Evolutionary conservation across 2,888 invertebrate genomes (phyloP).

Genomic region (Hemaris fuciformis): DNA sequence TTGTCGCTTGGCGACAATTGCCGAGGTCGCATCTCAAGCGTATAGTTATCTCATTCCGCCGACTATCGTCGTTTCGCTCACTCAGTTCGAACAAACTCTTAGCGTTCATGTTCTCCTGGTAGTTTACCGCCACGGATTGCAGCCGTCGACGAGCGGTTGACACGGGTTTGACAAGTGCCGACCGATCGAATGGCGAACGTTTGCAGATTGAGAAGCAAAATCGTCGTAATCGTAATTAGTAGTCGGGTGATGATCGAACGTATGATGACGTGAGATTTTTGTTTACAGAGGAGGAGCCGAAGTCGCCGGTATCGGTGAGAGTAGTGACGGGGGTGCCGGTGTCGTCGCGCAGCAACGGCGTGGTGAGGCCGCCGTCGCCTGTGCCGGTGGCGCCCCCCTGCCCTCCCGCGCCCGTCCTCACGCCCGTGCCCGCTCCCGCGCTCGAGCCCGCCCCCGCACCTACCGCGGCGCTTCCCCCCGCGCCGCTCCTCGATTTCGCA

Average conservation of each 20-base stretch:
- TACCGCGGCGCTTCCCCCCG: conserved; percentile 43
- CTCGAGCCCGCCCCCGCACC: conserved; percentile 34
- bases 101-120: conserved; percentile 67
- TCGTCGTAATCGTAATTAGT: conserved; percentile 6
- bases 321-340: conserved; percentile 65
- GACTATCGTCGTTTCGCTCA: conserved; percentile 44
- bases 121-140: conserved; percentile 79
- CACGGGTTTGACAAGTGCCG: conserved; percentile 74
- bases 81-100: conserved; percentile 41
- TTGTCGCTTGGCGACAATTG: conserved; percentile 31
- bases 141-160: conserved; percentile 75
- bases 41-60: conserved; percentile 43
- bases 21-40: conserved; percentile 31
- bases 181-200: conserved; percentile 33
- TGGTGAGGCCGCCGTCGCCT: conserved; percentile 44
- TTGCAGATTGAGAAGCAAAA: not conserved
- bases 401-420: conserved; percentile 31
- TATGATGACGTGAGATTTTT: conserved; percentile 42
- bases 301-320: conserved; percentile 69
- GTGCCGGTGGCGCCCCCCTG: conserved; percentile 39
- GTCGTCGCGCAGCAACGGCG: conserved; percentile 65
- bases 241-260: conserved; percentile 6
- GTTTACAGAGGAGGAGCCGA: conserved; percentile 77
- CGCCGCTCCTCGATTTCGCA: conserved; percentile 69
- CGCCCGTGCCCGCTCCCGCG: conserved; percentile 29